phyloP scores from a whole-genome alignment of 2,888 invertebrate genomes.

The Drosophila ezoana region DNA sequence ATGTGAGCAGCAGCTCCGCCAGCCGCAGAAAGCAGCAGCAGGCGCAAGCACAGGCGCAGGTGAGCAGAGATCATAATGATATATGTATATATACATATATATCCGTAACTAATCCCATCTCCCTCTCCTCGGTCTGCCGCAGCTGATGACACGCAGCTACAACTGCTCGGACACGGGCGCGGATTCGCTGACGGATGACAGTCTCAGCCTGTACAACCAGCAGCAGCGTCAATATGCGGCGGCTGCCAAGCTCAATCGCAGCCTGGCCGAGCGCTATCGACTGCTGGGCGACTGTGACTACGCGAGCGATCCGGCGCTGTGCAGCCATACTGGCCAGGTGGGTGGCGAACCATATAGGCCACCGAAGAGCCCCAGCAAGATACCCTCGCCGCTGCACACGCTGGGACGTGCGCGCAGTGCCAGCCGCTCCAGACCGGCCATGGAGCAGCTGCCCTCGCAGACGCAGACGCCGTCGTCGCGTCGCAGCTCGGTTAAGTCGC shows the following conservation, averaged over 20 bases:
- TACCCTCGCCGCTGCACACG: conserved; percentile 91
- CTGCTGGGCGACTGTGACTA: conserved; percentile 83
- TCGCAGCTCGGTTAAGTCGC: conserved; percentile 83
- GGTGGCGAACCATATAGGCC: conserved; percentile 75
- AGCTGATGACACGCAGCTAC: conserved; percentile 84
- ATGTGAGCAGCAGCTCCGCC: conserved; percentile 56
- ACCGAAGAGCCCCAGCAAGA: conserved; percentile 88
- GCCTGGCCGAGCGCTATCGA: conserved; percentile 82
- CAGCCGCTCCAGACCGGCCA: conserved; percentile 84
- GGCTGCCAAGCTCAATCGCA: conserved; percentile 73
- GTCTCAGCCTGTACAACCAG: conserved; percentile 69
- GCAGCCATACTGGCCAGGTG: conserved; percentile 52
- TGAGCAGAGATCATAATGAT: conserved; percentile 19
- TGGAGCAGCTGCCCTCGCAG: conserved; percentile 69
- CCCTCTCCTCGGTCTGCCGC: conserved; percentile 20
- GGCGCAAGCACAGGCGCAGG: conserved; percentile 68
- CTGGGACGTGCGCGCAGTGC: conserved; percentile 86
- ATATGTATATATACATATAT: background rate
- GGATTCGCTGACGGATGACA: conserved; percentile 83
- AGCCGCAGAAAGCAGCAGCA: conserved; percentile 65
- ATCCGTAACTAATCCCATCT: background rate
- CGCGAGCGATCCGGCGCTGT: conserved; percentile 83
- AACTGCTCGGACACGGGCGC: conserved; percentile 80
- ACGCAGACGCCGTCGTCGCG: conserved; percentile 82
- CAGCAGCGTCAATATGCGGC: conserved; percentile 68